Percentiles rank a stretch among this genome's conserved stretches.
These are phyloP conservation scores for Bovichtus variegatus DNA, from an alignment of 2,797 vertebrate genomes.

Conservation along the genomic window DNA sequence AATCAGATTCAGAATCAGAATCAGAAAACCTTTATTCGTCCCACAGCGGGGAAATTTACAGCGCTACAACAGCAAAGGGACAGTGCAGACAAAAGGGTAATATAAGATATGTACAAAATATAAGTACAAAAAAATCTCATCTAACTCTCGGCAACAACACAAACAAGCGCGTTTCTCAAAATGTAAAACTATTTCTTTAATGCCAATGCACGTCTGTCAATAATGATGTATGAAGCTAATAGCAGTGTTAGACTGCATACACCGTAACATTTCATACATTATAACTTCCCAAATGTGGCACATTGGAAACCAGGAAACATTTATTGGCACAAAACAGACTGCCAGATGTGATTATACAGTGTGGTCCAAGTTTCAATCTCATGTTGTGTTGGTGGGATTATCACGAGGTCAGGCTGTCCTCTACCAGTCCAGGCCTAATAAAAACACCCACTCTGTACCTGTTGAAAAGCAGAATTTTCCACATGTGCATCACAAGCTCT, in stretches of 20 bases:
- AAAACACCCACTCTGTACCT: slow-evolving; percentile 12
- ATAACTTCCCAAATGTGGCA: neutral
- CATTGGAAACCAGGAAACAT: neutral
- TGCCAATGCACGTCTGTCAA: neutral
- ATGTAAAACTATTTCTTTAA: neutral
- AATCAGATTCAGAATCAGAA: too few relatives aligned
- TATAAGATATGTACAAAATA: too few relatives aligned
- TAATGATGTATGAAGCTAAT: neutral
- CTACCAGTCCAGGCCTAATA: slow-evolving; percentile 9
- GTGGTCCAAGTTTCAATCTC: slow-evolving; percentile 14
- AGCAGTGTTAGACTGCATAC: neutral
- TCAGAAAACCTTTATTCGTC: too few relatives aligned
- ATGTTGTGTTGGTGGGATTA: slow-evolving; percentile 27
- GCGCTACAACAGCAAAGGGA: too few relatives aligned
- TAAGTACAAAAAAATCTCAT: too few relatives aligned
- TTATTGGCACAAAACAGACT: slow-evolving; percentile 19
- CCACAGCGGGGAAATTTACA: too few relatives aligned
- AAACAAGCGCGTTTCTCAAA: neutral
- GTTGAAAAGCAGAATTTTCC: slow-evolving; percentile 20
- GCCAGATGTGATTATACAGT: slow-evolving; percentile 32
- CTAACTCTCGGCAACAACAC: neutral
- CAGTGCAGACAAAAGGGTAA: too few relatives aligned
- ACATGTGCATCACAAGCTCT: slow-evolving; percentile 28
- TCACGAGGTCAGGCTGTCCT: slow-evolving; percentile 52
- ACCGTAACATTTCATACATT: neutral